phyloP scores from a whole-genome alignment of 2,797 vertebrate genomes.

The Alosa sapidissima region DNA sequence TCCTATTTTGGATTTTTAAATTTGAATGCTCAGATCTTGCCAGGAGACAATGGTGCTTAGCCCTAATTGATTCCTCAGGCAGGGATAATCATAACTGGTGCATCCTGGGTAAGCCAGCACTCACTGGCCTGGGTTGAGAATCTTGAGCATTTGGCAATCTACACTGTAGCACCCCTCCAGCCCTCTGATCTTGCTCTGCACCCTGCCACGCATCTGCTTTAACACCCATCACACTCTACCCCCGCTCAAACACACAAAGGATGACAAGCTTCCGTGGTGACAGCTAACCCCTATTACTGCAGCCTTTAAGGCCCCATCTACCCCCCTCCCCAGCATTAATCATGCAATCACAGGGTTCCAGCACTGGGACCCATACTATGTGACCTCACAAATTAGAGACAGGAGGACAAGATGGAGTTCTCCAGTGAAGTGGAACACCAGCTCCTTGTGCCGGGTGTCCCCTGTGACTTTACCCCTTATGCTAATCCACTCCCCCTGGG shows the following conservation, averaged over 20 bases:
- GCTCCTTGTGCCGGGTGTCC: background rate
- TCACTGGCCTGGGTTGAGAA: constrained; percentile 63
- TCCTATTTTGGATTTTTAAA: constrained; percentile 74
- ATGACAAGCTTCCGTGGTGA: constrained; percentile 13
- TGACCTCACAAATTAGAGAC: constrained; percentile 12
- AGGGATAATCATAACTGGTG: constrained; percentile 66
- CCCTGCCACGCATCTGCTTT: background rate
- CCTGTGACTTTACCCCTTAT: background rate
- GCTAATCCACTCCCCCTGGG: background rate
- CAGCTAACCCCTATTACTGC: background rate
- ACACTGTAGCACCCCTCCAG: constrained; percentile 1
- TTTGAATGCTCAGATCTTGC: constrained; percentile 72
- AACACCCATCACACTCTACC: constrained; percentile 10
- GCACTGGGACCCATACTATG: background rate
- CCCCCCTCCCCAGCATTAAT: background rate
- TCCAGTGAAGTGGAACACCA: background rate
- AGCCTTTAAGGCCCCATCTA: background rate
- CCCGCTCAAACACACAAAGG: background rate
- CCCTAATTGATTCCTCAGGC: constrained; percentile 74
- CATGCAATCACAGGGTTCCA: constrained; percentile 9
- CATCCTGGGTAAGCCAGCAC: constrained; percentile 58
- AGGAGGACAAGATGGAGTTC: constrained; percentile 19
- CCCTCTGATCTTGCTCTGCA: constrained; percentile 30
- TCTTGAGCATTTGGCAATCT: constrained; percentile 15
- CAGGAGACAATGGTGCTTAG: constrained; percentile 73